These are phyloP conservation scores for Harlomillsia oculata DNA, from an alignment of 1,140 invertebrate genomes.

Conservation along the genomic window DNA sequence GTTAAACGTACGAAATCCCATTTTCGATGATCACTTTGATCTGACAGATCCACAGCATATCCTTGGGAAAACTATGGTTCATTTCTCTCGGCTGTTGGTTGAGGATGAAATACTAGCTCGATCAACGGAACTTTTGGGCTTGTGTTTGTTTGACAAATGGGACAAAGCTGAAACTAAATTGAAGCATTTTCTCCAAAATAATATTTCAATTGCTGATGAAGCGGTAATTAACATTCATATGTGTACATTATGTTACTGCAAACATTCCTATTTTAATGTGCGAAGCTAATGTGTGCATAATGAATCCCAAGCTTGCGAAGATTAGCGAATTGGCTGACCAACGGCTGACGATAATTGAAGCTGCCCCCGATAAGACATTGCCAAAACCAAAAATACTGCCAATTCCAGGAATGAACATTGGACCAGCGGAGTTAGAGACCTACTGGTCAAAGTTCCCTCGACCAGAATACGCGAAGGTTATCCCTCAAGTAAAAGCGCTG, in stretches of 20 bases:
- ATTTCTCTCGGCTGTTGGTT: constrained; percentile 46
- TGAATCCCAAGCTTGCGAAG: constrained; percentile 20
- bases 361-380: constrained; percentile 14
- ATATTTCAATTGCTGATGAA: constrained; percentile 40
- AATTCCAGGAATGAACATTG: constrained; percentile 31
- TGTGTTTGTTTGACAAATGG: constrained; percentile 57
- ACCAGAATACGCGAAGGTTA: constrained; percentile 13
- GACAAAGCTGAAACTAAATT: constrained; percentile 45
- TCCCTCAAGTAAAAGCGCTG: constrained; percentile 11
- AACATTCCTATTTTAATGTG: constrained; percentile 33
- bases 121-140: constrained; percentile 59
- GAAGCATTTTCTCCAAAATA: constrained; percentile 38
- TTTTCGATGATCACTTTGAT: constrained; percentile 81
- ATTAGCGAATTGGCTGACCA: constrained; percentile 36
- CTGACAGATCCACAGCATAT: constrained; percentile 54
- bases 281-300: constrained; percentile 13
- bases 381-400: constrained; percentile 19
- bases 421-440: constrained; percentile 35
- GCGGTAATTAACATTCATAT: constrained; percentile 37
- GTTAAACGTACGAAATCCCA: constrained; percentile 65
- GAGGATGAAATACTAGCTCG: constrained; percentile 47
- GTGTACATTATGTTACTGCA: constrained; percentile 25
- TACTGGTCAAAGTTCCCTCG: constrained; percentile 6
- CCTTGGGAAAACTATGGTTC: constrained; percentile 66
- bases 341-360: constrained; percentile 12